phyloP scores from a whole-genome alignment of 2,113 vertebrate species.

The Epinephelus lanceolatus region DNA sequence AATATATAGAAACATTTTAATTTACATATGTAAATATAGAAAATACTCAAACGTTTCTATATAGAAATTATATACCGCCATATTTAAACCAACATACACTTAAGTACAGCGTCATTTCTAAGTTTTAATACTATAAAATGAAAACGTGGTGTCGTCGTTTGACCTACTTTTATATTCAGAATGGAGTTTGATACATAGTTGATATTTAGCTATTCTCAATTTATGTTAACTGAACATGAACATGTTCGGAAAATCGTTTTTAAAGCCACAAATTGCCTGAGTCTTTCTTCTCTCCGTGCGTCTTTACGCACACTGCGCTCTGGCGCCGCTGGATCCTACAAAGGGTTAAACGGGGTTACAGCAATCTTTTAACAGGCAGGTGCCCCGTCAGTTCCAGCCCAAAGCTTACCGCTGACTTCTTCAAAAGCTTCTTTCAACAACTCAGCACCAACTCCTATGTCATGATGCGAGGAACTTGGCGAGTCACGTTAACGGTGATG shows the following conservation, averaged over 20 bases:
- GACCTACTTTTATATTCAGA: neutral
- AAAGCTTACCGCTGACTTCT: conserved; percentile 67
- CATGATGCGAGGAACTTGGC: conserved; percentile 85
- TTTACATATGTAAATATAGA: neutral
- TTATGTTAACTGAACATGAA: neutral
- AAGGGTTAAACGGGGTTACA: conserved; percentile 93
- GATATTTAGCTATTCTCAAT: neutral
- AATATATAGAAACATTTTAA: neutral
- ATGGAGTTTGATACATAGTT: no score
- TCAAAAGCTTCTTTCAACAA: conserved; percentile 87
- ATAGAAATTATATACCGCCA: neutral
- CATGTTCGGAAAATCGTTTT: neutral
- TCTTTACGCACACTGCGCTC: conserved; percentile 49
- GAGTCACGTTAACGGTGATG: conserved; percentile 83
- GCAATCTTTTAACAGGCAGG: conserved; percentile 91
- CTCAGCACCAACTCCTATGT: conserved; percentile 89
- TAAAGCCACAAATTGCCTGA: neutral
- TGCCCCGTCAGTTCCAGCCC: conserved; percentile 92
- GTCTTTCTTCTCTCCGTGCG: conserved; percentile 23
- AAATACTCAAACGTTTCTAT: neutral
- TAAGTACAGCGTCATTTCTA: neutral
- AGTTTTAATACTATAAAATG: neutral
- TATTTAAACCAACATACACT: neutral
- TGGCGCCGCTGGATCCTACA: conserved; percentile 59
- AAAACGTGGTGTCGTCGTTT: neutral